Conservation (phyloP, 2,797 vertebrate species). For the Podargus strigoides region DNA sequence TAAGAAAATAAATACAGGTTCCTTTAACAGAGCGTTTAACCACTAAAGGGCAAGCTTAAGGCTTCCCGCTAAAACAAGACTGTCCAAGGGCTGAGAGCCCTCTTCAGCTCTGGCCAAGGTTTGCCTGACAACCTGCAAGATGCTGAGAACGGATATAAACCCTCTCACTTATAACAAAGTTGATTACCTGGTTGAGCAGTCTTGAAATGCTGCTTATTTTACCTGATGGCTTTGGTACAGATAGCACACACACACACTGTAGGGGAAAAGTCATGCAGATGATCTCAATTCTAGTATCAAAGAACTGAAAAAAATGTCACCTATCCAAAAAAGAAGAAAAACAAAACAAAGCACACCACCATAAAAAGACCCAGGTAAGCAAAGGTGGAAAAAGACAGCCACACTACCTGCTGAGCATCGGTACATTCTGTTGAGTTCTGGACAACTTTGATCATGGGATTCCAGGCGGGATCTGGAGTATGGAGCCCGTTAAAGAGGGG, state of each 20-base stretch:
- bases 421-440: constrained; percentile 94
- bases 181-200: not conserved
- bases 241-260: not conserved
- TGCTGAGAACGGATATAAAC: not conserved
- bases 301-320: not conserved
- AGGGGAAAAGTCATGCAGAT: not conserved
- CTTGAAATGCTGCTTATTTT: not conserved
- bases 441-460: constrained; percentile 97
- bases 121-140: not conserved
- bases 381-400: not conserved
- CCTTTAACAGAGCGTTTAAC: constrained; percentile 16
- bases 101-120: not conserved
- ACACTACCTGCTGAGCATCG: constrained; percentile 92
- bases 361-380: not conserved
- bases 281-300: not conserved
- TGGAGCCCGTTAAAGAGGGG: constrained; percentile 95
- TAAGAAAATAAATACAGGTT: constrained; percentile 42
- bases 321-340: not conserved
- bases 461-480: constrained; percentile 95
- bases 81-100: not conserved
- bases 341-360: not conserved
- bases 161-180: not conserved
- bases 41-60: not conserved
- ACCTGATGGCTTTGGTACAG: not conserved
- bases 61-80: not conserved